These are phyloP conservation scores for Hemicentrotus pulcherrimus DNA, from an alignment of 35 echinoderm and acorn worm genomes.

Conservation along the genomic window DNA sequence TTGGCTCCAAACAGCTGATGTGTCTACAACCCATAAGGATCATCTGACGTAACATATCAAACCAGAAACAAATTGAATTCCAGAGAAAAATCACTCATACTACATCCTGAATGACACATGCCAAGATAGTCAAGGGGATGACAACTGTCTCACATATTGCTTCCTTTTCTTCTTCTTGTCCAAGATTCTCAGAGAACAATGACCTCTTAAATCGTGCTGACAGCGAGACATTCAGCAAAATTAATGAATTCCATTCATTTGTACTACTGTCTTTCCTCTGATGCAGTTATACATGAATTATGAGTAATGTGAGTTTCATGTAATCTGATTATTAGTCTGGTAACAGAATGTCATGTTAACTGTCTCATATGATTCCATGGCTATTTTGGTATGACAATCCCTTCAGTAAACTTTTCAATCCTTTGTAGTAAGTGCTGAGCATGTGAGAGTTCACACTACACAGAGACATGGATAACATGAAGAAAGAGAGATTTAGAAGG, in stretches of 20 bases:
- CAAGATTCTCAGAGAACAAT: neutral
- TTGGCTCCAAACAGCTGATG: too few relatives aligned
- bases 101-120: neutral
- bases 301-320: conserved; percentile 2
- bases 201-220: neutral
- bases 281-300: neutral
- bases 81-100: neutral
- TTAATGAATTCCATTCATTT: conserved; percentile 45
- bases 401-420: neutral
- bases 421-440: too few relatives aligned
- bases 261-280: neutral
- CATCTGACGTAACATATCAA: neutral
- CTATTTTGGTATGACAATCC: neutral
- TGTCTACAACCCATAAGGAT: too few relatives aligned
- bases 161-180: neutral
- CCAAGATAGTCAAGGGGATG: neutral
- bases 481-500: too few relatives aligned
- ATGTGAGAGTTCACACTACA: too few relatives aligned
- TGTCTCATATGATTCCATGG: neutral
- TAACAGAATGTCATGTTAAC: neutral
- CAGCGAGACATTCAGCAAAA: neutral
- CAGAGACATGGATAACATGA: too few relatives aligned
- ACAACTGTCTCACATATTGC: neutral
- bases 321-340: neutral
- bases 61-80: conserved; percentile 13